A percentile compares a stretch with the other conserved stretches of the same genome.
Evolutionary conservation across 2,888 invertebrate species (phyloP).

Genomic region (Nebria salina): DNA sequence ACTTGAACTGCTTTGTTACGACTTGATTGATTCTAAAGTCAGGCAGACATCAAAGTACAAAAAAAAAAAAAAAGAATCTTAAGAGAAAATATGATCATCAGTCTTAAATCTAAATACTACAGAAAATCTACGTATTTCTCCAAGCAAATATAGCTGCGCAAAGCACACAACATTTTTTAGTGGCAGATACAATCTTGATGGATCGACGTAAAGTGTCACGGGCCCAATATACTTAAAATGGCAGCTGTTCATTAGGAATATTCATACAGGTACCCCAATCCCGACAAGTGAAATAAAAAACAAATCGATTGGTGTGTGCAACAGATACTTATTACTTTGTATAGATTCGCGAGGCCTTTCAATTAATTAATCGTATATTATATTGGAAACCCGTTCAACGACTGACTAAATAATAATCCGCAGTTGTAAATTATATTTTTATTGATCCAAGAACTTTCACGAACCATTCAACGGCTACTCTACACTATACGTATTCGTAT

Average conservation of each 20-base stretch:
- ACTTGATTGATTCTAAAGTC: not conserved
- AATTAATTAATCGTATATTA: not conserved
- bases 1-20: not conserved
- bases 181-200: slow-evolving; percentile 31
- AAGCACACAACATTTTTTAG: not conserved
- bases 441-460: slow-evolving; percentile 9
- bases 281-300: no score
- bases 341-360: not conserved
- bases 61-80: no score
- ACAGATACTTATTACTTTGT: not conserved
- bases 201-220: slow-evolving; percentile 11
- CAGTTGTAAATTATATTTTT: slow-evolving; percentile 37
- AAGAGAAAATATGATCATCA: no score
- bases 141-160: no score
- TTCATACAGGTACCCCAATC: not conserved
- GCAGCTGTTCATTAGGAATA: slow-evolving; percentile 7
- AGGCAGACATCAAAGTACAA: no score
- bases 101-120: no score
- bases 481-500: no score
- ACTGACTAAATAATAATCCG: slow-evolving; percentile 19
- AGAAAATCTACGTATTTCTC: no score
- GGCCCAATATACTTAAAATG: not conserved
- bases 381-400: not conserved
- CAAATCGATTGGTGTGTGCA: not conserved
- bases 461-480: no score